These are phyloP conservation scores for Bungarus multicinctus DNA, from an alignment of 2,113 vertebrate genomes.

Conservation along the genomic window DNA sequence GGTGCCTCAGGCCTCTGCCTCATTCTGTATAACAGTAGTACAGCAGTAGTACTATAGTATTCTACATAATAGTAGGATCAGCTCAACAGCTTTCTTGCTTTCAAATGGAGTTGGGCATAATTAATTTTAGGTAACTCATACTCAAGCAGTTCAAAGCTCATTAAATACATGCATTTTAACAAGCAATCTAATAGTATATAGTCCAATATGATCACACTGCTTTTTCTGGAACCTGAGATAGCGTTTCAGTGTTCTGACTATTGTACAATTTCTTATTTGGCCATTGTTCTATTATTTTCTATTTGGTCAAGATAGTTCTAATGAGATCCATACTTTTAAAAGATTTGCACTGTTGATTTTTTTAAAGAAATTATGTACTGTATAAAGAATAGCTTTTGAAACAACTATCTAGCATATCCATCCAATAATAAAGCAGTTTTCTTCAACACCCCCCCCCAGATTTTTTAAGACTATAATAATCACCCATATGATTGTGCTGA, in stretches of 20 bases:
- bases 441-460: background rate
- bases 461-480: background rate
- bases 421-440: background rate
- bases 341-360: background rate
- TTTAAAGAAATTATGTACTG: background rate
- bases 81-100: background rate
- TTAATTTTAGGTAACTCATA: background rate
- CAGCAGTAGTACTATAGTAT: background rate
- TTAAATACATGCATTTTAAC: background rate
- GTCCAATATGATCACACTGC: background rate
- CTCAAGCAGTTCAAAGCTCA: background rate
- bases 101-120: background rate
- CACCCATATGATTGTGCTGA: background rate
- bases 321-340: background rate
- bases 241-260: background rate
- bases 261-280: too few relatives aligned
- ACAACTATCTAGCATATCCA: background rate
- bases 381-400: background rate
- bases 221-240: background rate
- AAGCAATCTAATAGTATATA: background rate
- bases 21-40: background rate
- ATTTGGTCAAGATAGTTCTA: background rate
- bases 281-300: background rate
- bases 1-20: background rate
- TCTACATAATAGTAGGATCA: background rate